Base-by-base conservation (phyloP, 2,888 invertebrate species). In the Chirona hameri region DNA sequence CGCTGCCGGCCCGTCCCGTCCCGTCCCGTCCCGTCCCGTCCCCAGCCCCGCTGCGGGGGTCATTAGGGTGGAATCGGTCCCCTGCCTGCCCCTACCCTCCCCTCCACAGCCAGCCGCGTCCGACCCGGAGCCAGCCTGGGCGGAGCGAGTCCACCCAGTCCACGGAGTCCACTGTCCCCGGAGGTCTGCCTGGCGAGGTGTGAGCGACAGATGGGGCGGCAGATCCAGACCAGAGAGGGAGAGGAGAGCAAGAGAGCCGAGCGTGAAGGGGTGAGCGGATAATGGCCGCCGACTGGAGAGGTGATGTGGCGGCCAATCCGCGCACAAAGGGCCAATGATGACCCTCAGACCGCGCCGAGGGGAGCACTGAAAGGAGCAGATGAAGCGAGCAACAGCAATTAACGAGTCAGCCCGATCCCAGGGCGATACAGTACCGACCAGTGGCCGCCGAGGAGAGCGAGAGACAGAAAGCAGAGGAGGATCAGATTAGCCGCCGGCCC, bases 331-430 rank as follows among this genome's bases (percentile, higher is more conserved):
- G 65, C 27, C n/a, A 4, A 65, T 65, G 65, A 65, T 65, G 65
- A 27, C 65, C 65, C n/a, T n/a, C 27, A 12, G n/a, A 10, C 27
- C 10, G n/a, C 27, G n/a, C 10, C 2, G 65, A n/a, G 65, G 65
- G 65, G 57, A 18, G 65, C 10, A 9, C 27, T 65, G 9, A 65
- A 65, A 65, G n/a, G 65, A 65, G 65, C 27, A n/a, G 65, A 65
- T 27, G 65, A 65, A 65, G 65, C 65, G 65, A 65, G 27, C n/a
- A 65, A 12, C 65, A 65, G n/a, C 65, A 65, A 65, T 65, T 65
- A 65, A 65, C n/a, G n/a, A 65, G 65, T 65, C 65, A 65, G n/a
- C 27, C 10, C 10, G 65, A 65, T 65, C 27, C n/a, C n/a, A 12
- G 39, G n/a, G 4, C n/a, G 12, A 27, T n/a, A 24, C 65, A 5